phyloP scores from a whole-genome alignment of 1,140 invertebrate genomes.

The Euwallacea fornicatus region DNA sequence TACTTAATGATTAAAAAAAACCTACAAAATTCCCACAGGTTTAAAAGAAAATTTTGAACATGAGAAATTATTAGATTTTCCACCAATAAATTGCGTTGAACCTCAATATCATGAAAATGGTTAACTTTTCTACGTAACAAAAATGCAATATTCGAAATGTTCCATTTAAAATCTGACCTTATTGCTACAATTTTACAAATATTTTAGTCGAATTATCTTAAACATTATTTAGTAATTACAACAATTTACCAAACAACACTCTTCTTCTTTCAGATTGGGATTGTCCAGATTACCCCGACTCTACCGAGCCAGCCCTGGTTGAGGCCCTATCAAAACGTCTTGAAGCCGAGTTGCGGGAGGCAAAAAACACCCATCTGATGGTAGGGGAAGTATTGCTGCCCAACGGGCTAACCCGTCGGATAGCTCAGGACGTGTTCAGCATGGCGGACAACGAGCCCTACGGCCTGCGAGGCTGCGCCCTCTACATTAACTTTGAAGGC shows the following conservation, averaged over 20 bases:
- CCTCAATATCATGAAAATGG: too few species aligned
- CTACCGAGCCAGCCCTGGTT: slow-evolving; percentile 49
- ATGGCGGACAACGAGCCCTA: slow-evolving; percentile 84
- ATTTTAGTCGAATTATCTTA: too few species aligned
- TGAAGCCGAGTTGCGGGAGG: slow-evolving; percentile 72
- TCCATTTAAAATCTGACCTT: too few species aligned
- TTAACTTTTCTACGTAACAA: too few species aligned
- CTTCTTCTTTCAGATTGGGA: slow-evolving; percentile 53
- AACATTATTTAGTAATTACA: too few species aligned
- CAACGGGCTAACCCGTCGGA: slow-evolving; percentile 71
- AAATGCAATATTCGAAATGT: too few species aligned
- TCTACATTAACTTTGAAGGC: slow-evolving; percentile 76
- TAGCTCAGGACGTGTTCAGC: slow-evolving; percentile 73
- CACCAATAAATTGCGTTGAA: too few species aligned
- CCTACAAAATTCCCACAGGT: too few species aligned
- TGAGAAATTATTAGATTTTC: too few species aligned
- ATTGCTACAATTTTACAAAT: too few species aligned
- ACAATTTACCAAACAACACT: slow-evolving; percentile 57
- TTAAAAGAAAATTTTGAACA: too few species aligned
- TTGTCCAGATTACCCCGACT: slow-evolving; percentile 37
- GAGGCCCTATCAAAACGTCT: slow-evolving; percentile 67
- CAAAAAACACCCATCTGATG: slow-evolving; percentile 73
- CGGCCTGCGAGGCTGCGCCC: slow-evolving; percentile 74
- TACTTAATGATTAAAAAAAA: too few species aligned
- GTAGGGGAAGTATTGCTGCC: slow-evolving; percentile 77